Percentiles rank a stretch among this genome's conserved stretches.
phyloP scores from a whole-genome alignment of 2,113 vertebrate species.

The Gambusia affinis region DNA sequence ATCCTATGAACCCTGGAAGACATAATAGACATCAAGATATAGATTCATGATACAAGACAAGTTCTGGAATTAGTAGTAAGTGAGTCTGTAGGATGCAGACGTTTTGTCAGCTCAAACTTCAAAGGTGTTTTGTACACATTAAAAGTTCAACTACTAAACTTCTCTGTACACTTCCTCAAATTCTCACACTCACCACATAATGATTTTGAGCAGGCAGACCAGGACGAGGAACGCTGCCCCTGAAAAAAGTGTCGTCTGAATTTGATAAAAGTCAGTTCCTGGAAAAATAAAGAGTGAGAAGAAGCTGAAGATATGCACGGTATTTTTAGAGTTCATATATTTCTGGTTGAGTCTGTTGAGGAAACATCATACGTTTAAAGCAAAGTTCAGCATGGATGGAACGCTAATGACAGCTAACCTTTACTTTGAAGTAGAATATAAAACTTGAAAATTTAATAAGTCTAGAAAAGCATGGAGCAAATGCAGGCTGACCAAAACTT shows the following conservation, averaged over 20 bases:
- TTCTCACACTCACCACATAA: not conserved
- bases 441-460: not conserved
- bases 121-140: no score
- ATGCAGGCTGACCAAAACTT: not conserved
- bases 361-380: no score
- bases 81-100: not conserved
- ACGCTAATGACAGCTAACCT: not conserved
- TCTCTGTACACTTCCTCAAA: not conserved
- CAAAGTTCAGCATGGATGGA: no score
- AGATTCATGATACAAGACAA: not conserved
- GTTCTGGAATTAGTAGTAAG: not conserved
- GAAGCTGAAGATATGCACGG: not conserved
- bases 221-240: not conserved
- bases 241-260: not conserved
- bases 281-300: not conserved
- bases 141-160: no score
- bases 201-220: not conserved
- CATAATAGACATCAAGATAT: not conserved
- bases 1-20: not conserved
- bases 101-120: no score
- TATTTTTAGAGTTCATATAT: not conserved
- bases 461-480: not conserved
- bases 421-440: not conserved
- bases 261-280: not conserved
- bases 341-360: no score